These are phyloP conservation scores for Phrynocephalus versicolor DNA, from an alignment of 2,113 vertebrate genomes.

Conservation along the genomic window DNA sequence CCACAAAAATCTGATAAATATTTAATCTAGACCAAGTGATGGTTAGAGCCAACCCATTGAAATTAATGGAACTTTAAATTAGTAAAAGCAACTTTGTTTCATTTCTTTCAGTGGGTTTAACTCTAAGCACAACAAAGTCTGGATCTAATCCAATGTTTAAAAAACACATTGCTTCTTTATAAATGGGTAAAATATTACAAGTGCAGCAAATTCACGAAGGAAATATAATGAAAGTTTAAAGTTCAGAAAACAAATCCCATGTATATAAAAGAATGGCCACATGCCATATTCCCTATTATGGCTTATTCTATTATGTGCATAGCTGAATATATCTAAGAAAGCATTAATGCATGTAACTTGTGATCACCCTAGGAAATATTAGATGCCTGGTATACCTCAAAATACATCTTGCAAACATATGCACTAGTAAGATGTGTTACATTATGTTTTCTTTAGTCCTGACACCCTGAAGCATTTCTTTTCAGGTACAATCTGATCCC, in stretches of 20 bases:
- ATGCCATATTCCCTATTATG: conserved; percentile 19
- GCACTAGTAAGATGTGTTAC: neutral
- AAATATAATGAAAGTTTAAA: conserved; percentile 41
- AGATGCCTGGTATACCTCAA: neutral
- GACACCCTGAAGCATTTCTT: neutral
- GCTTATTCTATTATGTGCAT: neutral
- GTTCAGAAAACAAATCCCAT: conserved; percentile 31
- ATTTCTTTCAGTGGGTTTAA: neutral
- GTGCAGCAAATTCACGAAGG: conserved; percentile 57
- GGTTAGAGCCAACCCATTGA: neutral
- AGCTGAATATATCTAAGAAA: conserved; percentile 6
- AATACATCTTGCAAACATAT: neutral
- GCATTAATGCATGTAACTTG: conserved; percentile 7
- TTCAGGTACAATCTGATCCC: neutral
- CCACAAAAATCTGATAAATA: conserved; percentile 56
- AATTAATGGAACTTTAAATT: neutral
- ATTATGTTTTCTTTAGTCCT: neutral
- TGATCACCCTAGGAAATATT: neutral
- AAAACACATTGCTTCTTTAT: conserved; percentile 55
- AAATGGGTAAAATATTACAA: conserved; percentile 56
- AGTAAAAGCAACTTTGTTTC: neutral
- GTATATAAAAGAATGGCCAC: conserved; percentile 44
- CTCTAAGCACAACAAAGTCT: neutral
- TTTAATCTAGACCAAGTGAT: conserved; percentile 6
- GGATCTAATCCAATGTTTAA: conserved; percentile 21